Evolutionary conservation across 1,140 invertebrate genomes (phyloP).

Genomic region (Drosophila miranda): DNA sequence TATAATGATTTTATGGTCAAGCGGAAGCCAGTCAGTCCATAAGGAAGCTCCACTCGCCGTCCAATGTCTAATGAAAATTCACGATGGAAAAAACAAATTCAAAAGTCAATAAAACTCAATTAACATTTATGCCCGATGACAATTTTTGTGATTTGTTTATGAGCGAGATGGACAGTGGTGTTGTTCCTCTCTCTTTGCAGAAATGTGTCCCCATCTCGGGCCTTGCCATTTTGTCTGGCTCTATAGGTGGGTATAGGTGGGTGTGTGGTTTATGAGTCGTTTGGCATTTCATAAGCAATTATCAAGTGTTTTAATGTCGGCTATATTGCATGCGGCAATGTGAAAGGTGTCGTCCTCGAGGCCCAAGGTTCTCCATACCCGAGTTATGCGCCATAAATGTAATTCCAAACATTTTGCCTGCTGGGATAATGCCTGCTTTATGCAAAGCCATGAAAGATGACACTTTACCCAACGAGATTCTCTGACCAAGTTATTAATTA

Average conservation of each 20-base stretch:
- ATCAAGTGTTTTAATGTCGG: slow-evolving; percentile 34
- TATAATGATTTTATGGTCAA: slow-evolving; percentile 30
- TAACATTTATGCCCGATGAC: slow-evolving; percentile 52
- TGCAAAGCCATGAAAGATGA: background rate
- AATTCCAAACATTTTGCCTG: slow-evolving; percentile 4
- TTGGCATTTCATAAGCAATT: slow-evolving; percentile 33
- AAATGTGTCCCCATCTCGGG: background rate
- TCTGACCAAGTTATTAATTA: no score
- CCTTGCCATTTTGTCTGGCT: slow-evolving; percentile 10
- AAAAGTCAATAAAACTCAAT: slow-evolving; percentile 67
- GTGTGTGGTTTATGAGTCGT: slow-evolving; percentile 37
- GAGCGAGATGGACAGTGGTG: background rate
- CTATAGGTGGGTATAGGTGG: background rate
- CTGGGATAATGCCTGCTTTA: slow-evolving; percentile 20
- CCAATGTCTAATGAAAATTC: slow-evolving; percentile 48
- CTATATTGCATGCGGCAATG: slow-evolving; percentile 4
- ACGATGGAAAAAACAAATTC: slow-evolving; percentile 40
- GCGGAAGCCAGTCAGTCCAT: slow-evolving; percentile 47
- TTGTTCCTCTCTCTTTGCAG: background rate
- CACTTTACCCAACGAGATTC: no score
- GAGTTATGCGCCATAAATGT: slow-evolving; percentile 14
- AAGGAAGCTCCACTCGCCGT: slow-evolving; percentile 41
- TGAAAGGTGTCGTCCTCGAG: slow-evolving; percentile 10
- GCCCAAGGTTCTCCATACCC: slow-evolving; percentile 9
- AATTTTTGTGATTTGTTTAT: slow-evolving; percentile 37